Percentiles rank a stretch among this genome's conserved stretches.
These are phyloP conservation scores for Nymphicus hollandicus DNA, from an alignment of 2,113 vertebrate species.

Conservation along the genomic window DNA sequence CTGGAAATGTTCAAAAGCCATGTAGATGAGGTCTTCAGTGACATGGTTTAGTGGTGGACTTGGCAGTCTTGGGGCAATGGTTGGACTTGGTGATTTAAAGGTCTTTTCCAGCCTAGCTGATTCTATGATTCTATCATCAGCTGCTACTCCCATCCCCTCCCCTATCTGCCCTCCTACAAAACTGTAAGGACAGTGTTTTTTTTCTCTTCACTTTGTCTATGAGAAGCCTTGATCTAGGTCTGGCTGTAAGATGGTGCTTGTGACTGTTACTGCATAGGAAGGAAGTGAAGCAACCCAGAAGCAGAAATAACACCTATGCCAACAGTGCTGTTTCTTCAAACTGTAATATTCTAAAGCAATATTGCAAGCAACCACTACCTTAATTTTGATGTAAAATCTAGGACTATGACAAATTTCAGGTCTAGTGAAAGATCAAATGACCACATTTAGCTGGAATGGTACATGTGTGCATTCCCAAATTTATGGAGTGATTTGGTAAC, in stretches of 20 bases:
- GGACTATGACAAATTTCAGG: background rate
- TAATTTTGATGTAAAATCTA: background rate
- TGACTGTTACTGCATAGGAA: background rate
- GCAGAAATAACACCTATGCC: slow-evolving; percentile 22
- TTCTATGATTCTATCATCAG: background rate
- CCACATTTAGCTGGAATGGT: background rate
- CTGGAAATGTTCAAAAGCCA: background rate
- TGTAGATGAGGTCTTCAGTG: background rate
- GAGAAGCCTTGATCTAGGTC: background rate
- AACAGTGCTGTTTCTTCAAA: slow-evolving; percentile 38
- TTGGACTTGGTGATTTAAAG: background rate
- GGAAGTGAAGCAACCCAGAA: slow-evolving; percentile 40
- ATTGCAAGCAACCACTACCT: background rate
- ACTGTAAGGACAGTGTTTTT: background rate
- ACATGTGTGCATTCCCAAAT: background rate
- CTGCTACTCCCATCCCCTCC: too few relatives aligned
- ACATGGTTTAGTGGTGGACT: background rate
- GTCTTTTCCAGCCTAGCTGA: background rate
- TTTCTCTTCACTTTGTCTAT: background rate
- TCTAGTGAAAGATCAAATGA: background rate
- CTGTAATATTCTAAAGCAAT: background rate
- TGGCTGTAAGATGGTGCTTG: background rate
- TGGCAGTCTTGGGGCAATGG: background rate
- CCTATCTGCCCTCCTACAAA: background rate
- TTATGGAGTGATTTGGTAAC: background rate